A percentile compares a stretch with the other conserved stretches of the same genome.
phyloP scores from a whole-genome alignment of 92 coral and sea anemone species.

The Zoanthus sansibaricus region DNA sequence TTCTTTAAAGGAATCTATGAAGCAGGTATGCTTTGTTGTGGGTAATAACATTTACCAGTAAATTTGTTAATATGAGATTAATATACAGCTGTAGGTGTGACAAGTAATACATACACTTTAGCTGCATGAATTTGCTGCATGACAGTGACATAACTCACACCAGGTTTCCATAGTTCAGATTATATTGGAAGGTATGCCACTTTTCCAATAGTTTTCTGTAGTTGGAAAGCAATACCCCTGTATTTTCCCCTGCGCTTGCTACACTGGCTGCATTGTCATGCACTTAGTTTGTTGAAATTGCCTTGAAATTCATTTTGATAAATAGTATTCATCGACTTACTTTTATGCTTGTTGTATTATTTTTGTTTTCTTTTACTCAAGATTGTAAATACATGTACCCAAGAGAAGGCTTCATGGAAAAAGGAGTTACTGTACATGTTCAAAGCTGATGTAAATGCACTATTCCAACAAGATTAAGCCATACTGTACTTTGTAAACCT shows the following conservation, averaged over 20 bases:
- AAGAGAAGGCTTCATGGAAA: conserved; percentile 27
- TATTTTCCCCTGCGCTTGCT: conserved; percentile 33
- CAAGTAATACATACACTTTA: conserved; percentile 16
- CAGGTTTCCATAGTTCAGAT: conserved; percentile 11
- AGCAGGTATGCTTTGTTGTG: conserved; percentile 26
- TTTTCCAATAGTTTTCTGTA: conserved; percentile 8
- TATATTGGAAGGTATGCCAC: conserved; percentile 11
- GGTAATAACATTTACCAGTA: conserved; percentile 2
- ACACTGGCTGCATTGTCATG: conserved; percentile 29
- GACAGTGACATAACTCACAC: conserved; percentile 9
- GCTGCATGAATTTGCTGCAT: conserved; percentile 14
- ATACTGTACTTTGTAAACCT: conserved; percentile 11
- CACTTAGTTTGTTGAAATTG: conserved; percentile 26
- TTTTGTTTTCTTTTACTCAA: conserved; percentile 31
- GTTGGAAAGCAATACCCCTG: conserved; percentile 34
- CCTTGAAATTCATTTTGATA: conserved; percentile 27
- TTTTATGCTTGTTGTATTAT: conserved; percentile 31
- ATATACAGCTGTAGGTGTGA: conserved; percentile 6
- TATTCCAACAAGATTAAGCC: conserved; percentile 29
- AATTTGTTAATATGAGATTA: conserved; percentile 12
- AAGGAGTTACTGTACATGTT: conserved; percentile 30
- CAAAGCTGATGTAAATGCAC: conserved; percentile 30
- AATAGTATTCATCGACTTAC: conserved; percentile 23
- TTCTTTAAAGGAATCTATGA: conserved; percentile 34
- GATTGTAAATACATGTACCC: conserved; percentile 29